Evolutionary conservation across 2,888 invertebrate genomes (phyloP).

Genomic region (Patella ulyssiponensis): DNA sequence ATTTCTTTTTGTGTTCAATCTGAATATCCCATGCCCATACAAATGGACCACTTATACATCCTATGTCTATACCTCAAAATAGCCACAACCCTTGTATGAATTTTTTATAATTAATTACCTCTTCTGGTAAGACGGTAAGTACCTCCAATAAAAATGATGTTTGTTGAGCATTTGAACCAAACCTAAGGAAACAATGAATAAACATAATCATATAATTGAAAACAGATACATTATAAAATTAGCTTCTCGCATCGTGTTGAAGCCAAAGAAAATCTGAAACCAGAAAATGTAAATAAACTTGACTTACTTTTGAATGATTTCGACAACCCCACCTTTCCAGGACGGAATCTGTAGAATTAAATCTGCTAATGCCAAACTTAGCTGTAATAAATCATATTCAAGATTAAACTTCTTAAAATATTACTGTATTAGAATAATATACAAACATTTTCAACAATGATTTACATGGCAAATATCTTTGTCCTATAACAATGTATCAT

Average conservation of each 20-base stretch:
- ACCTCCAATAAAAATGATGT: conserved; percentile 91
- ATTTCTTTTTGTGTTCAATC: too few relatives aligned
- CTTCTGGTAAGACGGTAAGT: conserved; percentile 94
- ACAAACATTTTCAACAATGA: too few relatives aligned
- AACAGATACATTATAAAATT: too few relatives aligned
- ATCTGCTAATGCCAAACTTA: conserved; percentile 94
- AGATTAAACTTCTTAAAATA: background rate
- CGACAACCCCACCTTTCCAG: conserved; percentile 91
- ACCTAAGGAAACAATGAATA: conserved; percentile 53
- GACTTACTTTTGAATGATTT: conserved; percentile 82
- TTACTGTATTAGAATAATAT: background rate
- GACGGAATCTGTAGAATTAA: conserved; percentile 92
- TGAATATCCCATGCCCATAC: too few relatives aligned
- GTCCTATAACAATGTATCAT: background rate
- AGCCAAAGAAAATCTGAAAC: background rate
- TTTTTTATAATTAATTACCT: conserved; percentile 76
- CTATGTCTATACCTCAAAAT: too few relatives aligned
- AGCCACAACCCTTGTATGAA: too few relatives aligned
- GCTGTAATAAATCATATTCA: conserved; percentile 71
- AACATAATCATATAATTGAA: background rate
- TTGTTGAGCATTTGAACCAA: conserved; percentile 70
- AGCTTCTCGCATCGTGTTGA: too few relatives aligned
- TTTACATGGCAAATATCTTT: too few relatives aligned
- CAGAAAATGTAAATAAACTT: background rate
- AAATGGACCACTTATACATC: too few relatives aligned